Evolutionary conservation across 2,113 vertebrate genomes (phyloP), one percentile per base, ranked within the genome.

Genomic region (Calypte anna): DNA sequence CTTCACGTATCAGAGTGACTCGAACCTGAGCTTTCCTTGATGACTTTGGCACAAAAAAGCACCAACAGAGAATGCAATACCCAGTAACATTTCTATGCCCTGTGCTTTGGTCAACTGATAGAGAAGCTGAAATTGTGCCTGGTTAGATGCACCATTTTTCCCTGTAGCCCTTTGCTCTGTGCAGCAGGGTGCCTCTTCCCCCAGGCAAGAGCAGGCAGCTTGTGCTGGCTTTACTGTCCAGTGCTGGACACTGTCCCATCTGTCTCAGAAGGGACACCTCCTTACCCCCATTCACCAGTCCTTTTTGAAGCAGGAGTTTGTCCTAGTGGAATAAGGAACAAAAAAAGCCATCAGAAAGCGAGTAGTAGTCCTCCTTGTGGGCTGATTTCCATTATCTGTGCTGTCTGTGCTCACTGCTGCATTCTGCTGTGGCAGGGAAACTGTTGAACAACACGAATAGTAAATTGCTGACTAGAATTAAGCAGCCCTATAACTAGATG

Each of bases 201-300:
- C 1, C 28, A 48, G 69, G 48, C 31, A 31, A 0, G 0, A 59
- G 30, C 0, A 1, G 13, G 15, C 46, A 68, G 23, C 54, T 63
- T 40, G 79, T 44, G 55, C 63, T 1, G 1, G 20, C 62, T 57
- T 50, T 30, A 13, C 44, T 66, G 33, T 53, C 61, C 62, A 27
- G 54, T 36, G 4, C 40, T 22, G 59, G 51, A 13, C 20, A 7
- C 59, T 12, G 8, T 23, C 28, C 50, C 30, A 38, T n/a, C 13
- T 18, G 1, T 27, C 27, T 67, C 16, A 27, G 36, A 27, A 43
- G 15, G 27, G 66, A 36, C 36, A 78, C 24, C 31, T 62, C 44
- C 23, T 79, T 55, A 16, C 38, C 25, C 25, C 53, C 38, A 4
- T 57, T 82, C 40, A 54, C 30, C 7, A 17, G 13, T 31, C 20